Evolutionary conservation across 2,797 vertebrate genomes (phyloP).

Genomic region (Macrochelys suwanniensis): DNA sequence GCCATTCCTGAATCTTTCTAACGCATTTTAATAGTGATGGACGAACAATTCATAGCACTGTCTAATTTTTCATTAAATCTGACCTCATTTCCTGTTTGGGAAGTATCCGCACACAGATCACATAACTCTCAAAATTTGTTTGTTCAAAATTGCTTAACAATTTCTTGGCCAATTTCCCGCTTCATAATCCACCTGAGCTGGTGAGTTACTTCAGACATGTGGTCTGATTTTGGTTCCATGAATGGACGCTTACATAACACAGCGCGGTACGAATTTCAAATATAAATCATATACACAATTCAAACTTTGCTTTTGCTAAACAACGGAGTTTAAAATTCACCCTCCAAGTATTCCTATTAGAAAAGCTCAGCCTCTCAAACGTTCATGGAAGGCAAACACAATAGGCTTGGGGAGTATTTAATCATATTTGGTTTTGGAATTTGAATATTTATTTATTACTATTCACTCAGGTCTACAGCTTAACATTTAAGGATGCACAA

Average conservation of each 20-base stretch:
- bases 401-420: neutral
- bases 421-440: neutral
- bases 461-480: neutral
- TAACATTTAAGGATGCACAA: neutral
- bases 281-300: neutral
- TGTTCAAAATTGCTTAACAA: slow-evolving; percentile 1
- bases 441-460: neutral
- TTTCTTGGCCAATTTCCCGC: neutral
- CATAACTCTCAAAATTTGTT: neutral
- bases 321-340: neutral
- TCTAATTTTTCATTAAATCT: neutral
- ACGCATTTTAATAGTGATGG: neutral
- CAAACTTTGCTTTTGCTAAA: neutral
- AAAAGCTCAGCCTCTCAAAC: neutral
- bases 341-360: neutral
- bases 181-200: neutral
- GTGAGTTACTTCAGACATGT: neutral
- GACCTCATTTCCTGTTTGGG: neutral
- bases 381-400: neutral
- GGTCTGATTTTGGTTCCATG: neutral
- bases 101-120: neutral
- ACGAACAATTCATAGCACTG: neutral
- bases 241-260: neutral
- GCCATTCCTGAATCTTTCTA: neutral
- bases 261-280: neutral